Conservation (phyloP, 1,140 invertebrate genomes). For the Andricus grossulariae region DNA sequence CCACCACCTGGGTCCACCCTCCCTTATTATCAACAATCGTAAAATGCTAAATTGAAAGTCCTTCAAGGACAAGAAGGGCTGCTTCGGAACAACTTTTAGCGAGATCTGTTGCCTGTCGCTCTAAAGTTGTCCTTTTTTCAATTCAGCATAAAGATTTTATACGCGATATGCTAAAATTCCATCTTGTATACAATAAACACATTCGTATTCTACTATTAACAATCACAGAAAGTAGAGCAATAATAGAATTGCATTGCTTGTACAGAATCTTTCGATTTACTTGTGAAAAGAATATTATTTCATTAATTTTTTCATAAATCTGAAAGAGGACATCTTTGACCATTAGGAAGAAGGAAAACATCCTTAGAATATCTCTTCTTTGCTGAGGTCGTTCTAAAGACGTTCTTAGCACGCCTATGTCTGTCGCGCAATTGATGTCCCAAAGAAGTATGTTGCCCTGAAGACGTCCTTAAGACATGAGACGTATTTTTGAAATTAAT, state of each 20-base stretch:
- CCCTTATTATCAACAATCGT: slow-evolving; percentile 76
- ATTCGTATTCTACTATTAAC: neutral
- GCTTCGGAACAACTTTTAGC: slow-evolving; percentile 49
- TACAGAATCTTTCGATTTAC: neutral
- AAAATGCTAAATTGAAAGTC: slow-evolving; percentile 76
- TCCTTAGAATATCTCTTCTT: no score
- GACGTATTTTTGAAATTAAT: no score
- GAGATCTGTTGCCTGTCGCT: slow-evolving; percentile 47
- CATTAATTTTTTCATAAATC: neutral
- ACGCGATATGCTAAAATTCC: neutral
- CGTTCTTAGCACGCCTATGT: no score
- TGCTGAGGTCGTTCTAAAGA: no score
- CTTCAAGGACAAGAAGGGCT: slow-evolving; percentile 52
- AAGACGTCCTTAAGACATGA: no score
- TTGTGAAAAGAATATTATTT: neutral
- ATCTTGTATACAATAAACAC: neutral
- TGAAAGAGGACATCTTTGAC: no score
- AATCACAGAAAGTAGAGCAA: neutral
- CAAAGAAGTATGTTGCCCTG: no score
- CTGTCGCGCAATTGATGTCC: no score
- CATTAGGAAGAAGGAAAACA: no score
- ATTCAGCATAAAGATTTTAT: slow-evolving; percentile 8
- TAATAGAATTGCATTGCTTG: neutral
- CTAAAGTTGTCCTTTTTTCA: neutral
- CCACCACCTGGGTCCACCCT: slow-evolving; percentile 68